phyloP scores from a whole-genome alignment of 2,888 invertebrate species.

The Macaria liturata region DNA sequence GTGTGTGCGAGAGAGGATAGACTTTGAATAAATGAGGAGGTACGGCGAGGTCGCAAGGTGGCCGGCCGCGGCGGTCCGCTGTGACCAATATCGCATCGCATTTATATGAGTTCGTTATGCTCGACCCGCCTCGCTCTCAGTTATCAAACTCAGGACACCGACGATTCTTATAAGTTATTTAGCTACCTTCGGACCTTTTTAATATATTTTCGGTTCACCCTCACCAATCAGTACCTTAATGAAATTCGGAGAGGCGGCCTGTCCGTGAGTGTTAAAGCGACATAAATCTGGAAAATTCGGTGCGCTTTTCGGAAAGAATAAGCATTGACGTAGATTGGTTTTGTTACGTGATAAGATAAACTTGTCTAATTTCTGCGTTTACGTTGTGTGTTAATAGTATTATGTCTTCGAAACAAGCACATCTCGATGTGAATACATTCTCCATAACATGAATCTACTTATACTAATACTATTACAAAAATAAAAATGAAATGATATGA shows the following conservation, averaged over 20 bases:
- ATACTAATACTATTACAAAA: no score
- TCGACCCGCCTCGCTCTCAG: constrained; percentile 36
- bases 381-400: no score
- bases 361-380: no score
- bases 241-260: constrained; percentile 20
- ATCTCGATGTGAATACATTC: no score
- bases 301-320: constrained; percentile 5
- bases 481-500: no score
- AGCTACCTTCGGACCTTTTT: constrained; percentile 45
- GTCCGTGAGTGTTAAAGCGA: constrained; percentile 15
- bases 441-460: no score
- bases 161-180: constrained; percentile 43
- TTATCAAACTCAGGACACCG: constrained; percentile 46
- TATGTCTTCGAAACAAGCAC: no score
- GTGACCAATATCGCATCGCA: constrained; percentile 59
- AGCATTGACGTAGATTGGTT: constrained; percentile 6
- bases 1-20: constrained; percentile 47
- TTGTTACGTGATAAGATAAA: no score
- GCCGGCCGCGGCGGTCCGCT: constrained; percentile 36
- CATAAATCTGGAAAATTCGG: constrained; percentile 16
- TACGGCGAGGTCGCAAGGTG: constrained; percentile 51
- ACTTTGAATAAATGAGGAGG: constrained; percentile 63
- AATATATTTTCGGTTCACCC: constrained; percentile 29
- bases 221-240: constrained; percentile 27
- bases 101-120: constrained; percentile 64